Evolutionary conservation across 2,797 vertebrate genomes (phyloP).

Genomic region (Sebastes itinus): DNA sequence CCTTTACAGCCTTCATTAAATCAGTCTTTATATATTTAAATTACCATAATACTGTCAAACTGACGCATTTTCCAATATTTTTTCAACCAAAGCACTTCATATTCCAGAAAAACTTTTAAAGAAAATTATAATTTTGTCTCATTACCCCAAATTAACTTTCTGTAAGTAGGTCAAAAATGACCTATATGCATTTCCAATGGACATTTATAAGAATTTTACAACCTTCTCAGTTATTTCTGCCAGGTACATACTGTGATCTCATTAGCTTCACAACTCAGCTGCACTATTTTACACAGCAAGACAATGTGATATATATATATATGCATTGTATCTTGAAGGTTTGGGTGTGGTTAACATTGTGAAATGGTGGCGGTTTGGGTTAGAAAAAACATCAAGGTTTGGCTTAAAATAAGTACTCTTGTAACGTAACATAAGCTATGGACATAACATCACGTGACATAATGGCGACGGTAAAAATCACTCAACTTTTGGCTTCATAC

Average conservation of each 20-base stretch:
- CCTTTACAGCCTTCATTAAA: background rate
- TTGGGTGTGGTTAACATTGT: no score
- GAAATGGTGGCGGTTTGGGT: accelerated
- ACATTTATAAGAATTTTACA: background rate
- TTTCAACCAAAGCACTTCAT: accelerated
- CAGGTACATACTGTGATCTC: background rate
- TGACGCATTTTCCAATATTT: accelerated
- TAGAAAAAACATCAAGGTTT: no score
- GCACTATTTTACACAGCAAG: background rate
- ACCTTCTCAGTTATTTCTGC: background rate
- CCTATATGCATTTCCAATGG: background rate
- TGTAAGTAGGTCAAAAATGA: background rate
- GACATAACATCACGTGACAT: no score
- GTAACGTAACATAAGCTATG: no score
- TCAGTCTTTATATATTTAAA: background rate
- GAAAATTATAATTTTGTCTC: background rate
- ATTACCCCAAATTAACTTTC: background rate
- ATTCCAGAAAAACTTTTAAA: background rate
- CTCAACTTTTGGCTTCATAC: no score
- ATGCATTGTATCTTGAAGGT: accelerated
- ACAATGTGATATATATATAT: no score
- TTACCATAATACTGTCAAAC: background rate
- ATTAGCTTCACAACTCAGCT: background rate
- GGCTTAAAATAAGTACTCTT: no score
- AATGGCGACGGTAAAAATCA: no score